Conservation (phyloP, 2,888 invertebrate genomes). For the Tinea semifulvella region DNA sequence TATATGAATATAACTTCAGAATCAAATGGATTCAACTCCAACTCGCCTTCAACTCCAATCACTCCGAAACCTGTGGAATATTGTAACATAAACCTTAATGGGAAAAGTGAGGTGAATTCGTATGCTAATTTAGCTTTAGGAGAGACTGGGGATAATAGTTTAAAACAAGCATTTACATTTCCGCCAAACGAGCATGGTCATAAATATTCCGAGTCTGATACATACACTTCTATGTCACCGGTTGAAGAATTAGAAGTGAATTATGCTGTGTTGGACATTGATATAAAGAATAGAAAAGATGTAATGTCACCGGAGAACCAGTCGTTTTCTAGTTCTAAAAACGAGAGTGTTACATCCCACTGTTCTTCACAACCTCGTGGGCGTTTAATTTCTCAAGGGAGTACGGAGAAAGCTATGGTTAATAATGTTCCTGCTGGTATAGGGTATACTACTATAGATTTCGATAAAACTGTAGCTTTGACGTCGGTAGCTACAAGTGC, state of each 20-base stretch:
- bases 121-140: slow-evolving; percentile 54
- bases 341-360: slow-evolving; percentile 37
- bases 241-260: slow-evolving; percentile 66
- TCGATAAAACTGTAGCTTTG: slow-evolving; percentile 91
- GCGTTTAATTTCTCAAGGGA: slow-evolving; percentile 42
- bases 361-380: slow-evolving; percentile 36
- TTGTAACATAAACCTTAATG: slow-evolving; percentile 33
- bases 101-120: slow-evolving; percentile 41
- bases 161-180: slow-evolving; percentile 28
- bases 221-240: slow-evolving; percentile 48
- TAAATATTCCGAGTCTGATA: slow-evolving; percentile 54
- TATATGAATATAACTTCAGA: slow-evolving; percentile 58
- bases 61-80: slow-evolving; percentile 52
- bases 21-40: slow-evolving; percentile 28
- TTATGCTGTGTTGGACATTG: slow-evolving; percentile 83
- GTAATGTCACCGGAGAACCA: slow-evolving; percentile 39
- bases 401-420: slow-evolving; percentile 33
- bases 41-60: slow-evolving; percentile 41
- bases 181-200: slow-evolving; percentile 33
- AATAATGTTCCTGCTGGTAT: slow-evolving; percentile 31
- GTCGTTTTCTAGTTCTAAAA: slow-evolving; percentile 38
- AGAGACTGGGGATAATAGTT: slow-evolving; percentile 38
- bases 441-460: slow-evolving; percentile 92
- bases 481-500: slow-evolving; percentile 79
- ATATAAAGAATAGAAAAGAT: slow-evolving; percentile 59